Conservation (phyloP, 2,888 invertebrate species). For the Anthoptus insignis region DNA sequence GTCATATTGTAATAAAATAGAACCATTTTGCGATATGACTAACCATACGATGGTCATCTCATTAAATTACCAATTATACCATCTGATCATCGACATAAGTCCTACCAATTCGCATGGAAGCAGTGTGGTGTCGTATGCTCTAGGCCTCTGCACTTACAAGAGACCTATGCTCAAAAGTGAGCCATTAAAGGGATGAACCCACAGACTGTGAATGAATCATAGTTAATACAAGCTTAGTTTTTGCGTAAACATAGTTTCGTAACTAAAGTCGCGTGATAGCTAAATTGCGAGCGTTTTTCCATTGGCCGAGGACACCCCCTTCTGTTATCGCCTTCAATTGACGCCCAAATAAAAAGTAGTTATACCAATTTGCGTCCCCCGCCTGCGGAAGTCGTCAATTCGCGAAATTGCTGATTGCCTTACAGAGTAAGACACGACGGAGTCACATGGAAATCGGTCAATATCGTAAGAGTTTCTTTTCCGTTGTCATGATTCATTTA, state of each 20-base stretch:
- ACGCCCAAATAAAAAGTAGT: slow-evolving; percentile 60
- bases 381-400: slow-evolving; percentile 73
- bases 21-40: too few relatives aligned
- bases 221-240: background rate
- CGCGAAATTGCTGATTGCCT: slow-evolving; percentile 69
- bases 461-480: slow-evolving; percentile 23
- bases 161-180: too few relatives aligned
- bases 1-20: too few relatives aligned
- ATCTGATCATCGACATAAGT: too few relatives aligned
- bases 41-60: too few relatives aligned
- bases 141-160: too few relatives aligned
- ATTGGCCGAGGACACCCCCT: slow-evolving; percentile 59
- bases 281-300: slow-evolving; percentile 36
- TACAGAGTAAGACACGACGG: slow-evolving; percentile 51
- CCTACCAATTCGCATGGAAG: too few relatives aligned
- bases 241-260: background rate
- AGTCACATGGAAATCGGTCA: slow-evolving; percentile 42
- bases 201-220: background rate
- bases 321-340: slow-evolving; percentile 59
- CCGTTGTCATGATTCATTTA: slow-evolving; percentile 23
- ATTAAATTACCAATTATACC: too few relatives aligned
- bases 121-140: too few relatives aligned
- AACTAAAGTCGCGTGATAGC: slow-evolving; percentile 4
- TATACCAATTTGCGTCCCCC: slow-evolving; percentile 66
- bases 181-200: too few relatives aligned